These are phyloP conservation scores for Rhogogaster chlorosoma DNA, from an alignment of 2,888 invertebrate species.

Conservation along the genomic window DNA sequence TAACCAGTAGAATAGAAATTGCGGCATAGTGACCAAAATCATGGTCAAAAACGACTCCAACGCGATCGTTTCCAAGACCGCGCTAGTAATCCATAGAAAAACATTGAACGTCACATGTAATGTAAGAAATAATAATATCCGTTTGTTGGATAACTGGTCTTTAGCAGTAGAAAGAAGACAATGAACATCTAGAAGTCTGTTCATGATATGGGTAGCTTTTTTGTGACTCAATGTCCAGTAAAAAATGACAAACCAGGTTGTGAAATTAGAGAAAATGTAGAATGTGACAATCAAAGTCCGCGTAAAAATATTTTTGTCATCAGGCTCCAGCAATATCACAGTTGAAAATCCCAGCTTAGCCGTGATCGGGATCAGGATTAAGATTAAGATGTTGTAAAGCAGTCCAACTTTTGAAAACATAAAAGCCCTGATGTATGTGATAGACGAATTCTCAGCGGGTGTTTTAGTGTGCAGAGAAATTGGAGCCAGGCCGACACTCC, in stretches of 20 bases:
- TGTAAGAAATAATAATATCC: not conserved
- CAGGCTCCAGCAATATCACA: too few relatives aligned
- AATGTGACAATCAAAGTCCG: not conserved
- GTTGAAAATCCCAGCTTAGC: not conserved
- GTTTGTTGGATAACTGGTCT: not conserved
- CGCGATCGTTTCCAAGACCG: not conserved
- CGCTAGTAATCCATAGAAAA: not conserved
- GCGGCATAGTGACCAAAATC: not conserved
- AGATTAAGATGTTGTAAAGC: not conserved
- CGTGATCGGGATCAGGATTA: not conserved
- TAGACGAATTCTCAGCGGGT: not conserved
- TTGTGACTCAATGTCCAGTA: not conserved
- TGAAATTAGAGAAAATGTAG: not conserved
- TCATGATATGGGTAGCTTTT: not conserved
- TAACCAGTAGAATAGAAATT: not conserved
- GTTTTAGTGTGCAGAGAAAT: not conserved
- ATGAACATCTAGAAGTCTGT: not conserved
- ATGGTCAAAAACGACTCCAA: not conserved
- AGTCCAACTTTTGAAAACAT: not conserved
- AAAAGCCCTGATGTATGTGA: not conserved
- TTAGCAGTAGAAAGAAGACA: not conserved
- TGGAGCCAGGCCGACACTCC: not conserved
- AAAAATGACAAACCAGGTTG: not conserved
- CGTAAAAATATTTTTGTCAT: too few relatives aligned
- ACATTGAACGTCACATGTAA: not conserved